phyloP scores from a whole-genome alignment of 2,113 vertebrate genomes.

The Gasterosteus nipponicus region DNA sequence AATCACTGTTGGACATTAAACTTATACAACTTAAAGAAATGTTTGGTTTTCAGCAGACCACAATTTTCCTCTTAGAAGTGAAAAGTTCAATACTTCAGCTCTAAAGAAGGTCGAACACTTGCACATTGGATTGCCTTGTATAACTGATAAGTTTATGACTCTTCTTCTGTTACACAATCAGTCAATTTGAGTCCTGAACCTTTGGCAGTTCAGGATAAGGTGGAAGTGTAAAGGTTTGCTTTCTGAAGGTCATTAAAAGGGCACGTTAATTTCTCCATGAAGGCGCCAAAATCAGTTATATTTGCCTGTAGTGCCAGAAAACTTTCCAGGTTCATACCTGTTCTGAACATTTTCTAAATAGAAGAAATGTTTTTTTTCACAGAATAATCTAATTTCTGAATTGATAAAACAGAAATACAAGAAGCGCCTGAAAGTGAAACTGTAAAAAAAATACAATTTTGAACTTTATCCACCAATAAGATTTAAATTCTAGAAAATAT shows the following conservation, averaged over 20 bases:
- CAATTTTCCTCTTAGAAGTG: neutral
- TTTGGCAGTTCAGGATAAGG: neutral
- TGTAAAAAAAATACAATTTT: no score
- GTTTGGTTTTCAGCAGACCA: neutral
- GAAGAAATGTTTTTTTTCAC: neutral
- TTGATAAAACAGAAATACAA: no score
- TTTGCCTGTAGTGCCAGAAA: neutral
- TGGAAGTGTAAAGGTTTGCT: neutral
- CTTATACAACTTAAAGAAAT: neutral
- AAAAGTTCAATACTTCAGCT: neutral
- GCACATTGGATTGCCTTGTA: no score
- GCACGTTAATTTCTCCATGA: neutral
- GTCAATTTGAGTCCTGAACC: neutral
- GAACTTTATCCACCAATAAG: neutral
- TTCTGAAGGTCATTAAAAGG: neutral
- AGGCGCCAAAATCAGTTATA: neutral
- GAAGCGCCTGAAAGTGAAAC: no score
- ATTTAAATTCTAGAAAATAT: neutral
- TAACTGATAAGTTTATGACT: neutral
- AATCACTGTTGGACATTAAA: neutral
- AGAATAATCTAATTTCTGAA: neutral
- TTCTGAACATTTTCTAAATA: neutral
- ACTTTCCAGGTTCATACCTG: neutral
- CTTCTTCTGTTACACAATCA: neutral
- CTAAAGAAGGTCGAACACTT: neutral